These are phyloP conservation scores for Zophobas morio DNA, from an alignment of 1,140 invertebrate genomes.

Conservation along the genomic window DNA sequence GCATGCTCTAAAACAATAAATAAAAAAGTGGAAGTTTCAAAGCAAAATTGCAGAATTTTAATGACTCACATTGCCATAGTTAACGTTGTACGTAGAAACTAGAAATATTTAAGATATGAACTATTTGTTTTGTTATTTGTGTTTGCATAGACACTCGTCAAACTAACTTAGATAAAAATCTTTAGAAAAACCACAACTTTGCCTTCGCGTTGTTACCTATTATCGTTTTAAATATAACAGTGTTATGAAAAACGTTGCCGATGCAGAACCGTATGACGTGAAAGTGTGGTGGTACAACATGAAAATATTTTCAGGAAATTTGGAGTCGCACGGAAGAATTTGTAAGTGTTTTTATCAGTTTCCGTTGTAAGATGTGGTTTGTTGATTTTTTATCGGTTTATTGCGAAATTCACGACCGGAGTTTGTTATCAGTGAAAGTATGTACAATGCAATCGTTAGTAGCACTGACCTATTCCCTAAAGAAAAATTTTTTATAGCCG, in stretches of 20 bases:
- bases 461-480: conserved; percentile 29
- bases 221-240: background rate
- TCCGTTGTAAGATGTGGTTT: conserved; percentile 18
- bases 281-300: conserved; percentile 11
- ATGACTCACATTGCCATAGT: conserved; percentile 1
- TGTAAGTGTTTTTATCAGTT: conserved; percentile 24
- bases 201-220: background rate
- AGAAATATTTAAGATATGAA: conserved; percentile 3
- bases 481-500: conserved; percentile 32
- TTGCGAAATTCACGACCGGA: conserved; percentile 17
- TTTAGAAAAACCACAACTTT: background rate
- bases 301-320: conserved; percentile 15
- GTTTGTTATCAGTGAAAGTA: conserved; percentile 37
- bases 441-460: conserved; percentile 8
- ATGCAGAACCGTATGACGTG: background rate
- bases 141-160: background rate
- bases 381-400: background rate
- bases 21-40: background rate
- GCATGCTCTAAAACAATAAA: conserved; percentile 8
- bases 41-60: conserved; percentile 16
- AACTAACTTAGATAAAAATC: background rate
- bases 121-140: background rate
- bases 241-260: background rate
- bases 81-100: background rate
- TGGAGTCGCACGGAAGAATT: background rate